Percentiles rank a stretch among this genome's conserved stretches.
Conservation (phyloP, 2,888 invertebrate species). For the Oegoconia quadripuncta region DNA sequence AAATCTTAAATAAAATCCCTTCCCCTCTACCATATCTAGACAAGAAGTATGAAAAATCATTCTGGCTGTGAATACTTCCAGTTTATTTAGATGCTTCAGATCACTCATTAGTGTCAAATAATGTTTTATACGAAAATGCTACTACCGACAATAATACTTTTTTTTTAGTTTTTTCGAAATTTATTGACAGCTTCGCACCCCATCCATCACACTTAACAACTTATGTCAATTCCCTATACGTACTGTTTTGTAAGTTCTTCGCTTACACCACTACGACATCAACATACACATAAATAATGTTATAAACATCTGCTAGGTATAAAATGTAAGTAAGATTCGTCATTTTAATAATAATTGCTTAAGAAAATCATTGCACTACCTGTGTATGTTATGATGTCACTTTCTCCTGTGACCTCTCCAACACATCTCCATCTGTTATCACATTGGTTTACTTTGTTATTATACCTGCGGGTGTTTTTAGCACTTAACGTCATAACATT, state of each 20-base stretch:
- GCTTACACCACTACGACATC: too few species aligned
- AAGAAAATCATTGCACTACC: too few species aligned
- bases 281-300: too few species aligned
- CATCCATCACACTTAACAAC: constrained; percentile 23
- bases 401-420: too few species aligned
- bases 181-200: neutral
- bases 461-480: too few species aligned
- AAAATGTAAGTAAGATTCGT: too few species aligned
- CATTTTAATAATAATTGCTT: too few species aligned
- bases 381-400: too few species aligned
- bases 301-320: too few species aligned
- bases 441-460: too few species aligned
- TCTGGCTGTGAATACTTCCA: constrained; percentile 75
- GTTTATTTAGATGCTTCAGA: constrained; percentile 59
- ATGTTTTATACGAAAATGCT: constrained; percentile 33
- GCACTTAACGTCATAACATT: too few species aligned
- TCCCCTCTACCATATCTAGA: constrained; percentile 71
- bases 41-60: constrained; percentile 72
- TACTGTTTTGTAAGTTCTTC: constrained; percentile 30
- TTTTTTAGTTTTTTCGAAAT: constrained; percentile 3
- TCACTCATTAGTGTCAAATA: constrained; percentile 32
- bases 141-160: constrained; percentile 54
- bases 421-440: constrained; percentile 36
- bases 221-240: constrained; percentile 52
- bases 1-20: constrained; percentile 52